Conservation (phyloP, 2,113 vertebrate species). For the Entelurus aequoreus region DNA sequence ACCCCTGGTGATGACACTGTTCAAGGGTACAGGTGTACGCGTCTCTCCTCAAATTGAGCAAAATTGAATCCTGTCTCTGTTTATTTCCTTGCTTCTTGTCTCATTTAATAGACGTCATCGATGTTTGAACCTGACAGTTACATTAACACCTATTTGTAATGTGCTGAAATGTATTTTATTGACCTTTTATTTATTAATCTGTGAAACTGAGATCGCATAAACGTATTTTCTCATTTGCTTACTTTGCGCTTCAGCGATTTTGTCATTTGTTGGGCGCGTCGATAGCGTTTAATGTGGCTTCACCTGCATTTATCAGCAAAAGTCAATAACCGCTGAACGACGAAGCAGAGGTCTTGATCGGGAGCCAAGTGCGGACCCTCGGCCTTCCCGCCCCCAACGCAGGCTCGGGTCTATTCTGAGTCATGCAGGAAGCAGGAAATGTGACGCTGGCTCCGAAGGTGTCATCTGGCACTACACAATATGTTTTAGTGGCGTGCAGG, state of each 20-base stretch:
- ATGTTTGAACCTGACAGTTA: no score
- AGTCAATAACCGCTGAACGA: not conserved
- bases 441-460: conserved; percentile 48
- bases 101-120: no score
- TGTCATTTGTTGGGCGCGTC: not conserved
- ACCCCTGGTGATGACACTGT: no score
- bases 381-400: not conserved
- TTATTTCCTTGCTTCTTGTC: no score
- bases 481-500: conserved; percentile 38
- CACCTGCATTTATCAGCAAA: not conserved
- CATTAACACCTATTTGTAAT: not conserved
- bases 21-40: no score
- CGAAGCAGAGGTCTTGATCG: not conserved
- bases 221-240: not conserved
- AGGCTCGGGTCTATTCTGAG: not conserved
- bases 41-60: no score
- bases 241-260: not conserved
- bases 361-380: not conserved
- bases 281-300: not conserved
- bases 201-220: not conserved
- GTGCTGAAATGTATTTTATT: not conserved
- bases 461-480: conserved; percentile 39
- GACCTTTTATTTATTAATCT: not conserved
- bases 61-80: no score
- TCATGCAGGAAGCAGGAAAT: conserved; percentile 40